Evolutionary conservation across 2,797 vertebrate genomes (phyloP), one percentile per base, ranked within the genome.

Genomic region (Sebastes vulpes): DNA sequence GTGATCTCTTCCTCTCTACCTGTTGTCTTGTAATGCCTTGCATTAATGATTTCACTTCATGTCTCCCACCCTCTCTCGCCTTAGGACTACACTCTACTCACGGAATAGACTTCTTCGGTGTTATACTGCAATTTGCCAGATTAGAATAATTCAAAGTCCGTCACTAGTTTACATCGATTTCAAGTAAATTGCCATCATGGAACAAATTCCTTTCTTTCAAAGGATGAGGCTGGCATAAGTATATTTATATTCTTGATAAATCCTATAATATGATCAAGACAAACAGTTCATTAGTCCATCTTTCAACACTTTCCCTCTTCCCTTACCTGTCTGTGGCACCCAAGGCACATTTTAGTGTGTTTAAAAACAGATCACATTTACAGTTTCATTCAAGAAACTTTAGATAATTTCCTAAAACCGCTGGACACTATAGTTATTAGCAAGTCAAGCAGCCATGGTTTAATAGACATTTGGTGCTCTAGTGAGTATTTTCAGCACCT

Each of bases 11-110:
- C n/a, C 32, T 64, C 25, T 79, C 48, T 11, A 32, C 56, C 52
- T 76, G 61, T n/a, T 73, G 42, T 65, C 70, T 60, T 78, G 29
- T 52, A 72, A 69, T 28, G 56, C 26, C 64, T 65, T 23, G 42
- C 35, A 28, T 23, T 65, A 61, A 71, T 76, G 26, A 75, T 48
- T 61, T 75, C 20, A 32, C 59, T 83, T 14, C 25, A 38, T 31
- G 20, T 64, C 32, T 81, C 31, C 31, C 5, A 1, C 20, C 38
- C 56, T 60, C 21, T 73, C 5, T n/a, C 42, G 4, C 67, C 21
- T 54, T 3, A 23, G 59, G 54, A 14, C 28, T 7, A 54, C 50
- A 70, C 16, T 57, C n/a, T 1, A 18, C 23, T 52, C 18, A 29
- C 14, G 14, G 48, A 58, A 29, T 38, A 53, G 4, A 38, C 23